Conservation (phyloP, 2,113 vertebrate species). For the Maccullochella peelii region DNA sequence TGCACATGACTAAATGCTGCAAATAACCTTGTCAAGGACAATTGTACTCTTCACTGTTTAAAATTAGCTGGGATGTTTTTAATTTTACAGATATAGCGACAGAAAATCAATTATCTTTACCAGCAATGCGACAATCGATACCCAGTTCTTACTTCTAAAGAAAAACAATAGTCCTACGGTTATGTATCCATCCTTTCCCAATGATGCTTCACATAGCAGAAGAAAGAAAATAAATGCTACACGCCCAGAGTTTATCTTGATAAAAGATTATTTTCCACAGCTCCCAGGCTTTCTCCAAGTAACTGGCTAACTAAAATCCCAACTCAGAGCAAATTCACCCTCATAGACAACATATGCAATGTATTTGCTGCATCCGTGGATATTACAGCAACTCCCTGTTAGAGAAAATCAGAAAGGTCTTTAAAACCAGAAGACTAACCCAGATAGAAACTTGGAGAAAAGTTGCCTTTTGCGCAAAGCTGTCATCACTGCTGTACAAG, state of each 20-base stretch:
- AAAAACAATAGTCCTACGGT: not conserved
- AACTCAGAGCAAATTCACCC: not conserved
- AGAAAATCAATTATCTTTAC: not conserved
- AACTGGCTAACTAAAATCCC: not conserved
- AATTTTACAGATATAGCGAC: not conserved
- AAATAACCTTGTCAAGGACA: not conserved
- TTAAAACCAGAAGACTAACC: slow-evolving; percentile 13
- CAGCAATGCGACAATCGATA: not conserved
- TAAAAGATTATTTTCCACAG: not conserved
- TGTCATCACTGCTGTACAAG: not conserved
- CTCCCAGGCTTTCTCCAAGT: not conserved
- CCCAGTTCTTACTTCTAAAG: not conserved
- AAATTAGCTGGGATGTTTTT: not conserved
- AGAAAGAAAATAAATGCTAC: not conserved
- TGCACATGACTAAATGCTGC: not conserved
- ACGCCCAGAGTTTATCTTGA: not conserved
- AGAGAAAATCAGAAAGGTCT: not conserved
- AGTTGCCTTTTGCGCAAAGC: not conserved
- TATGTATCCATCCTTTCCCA: not conserved
- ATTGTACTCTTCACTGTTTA: not conserved
- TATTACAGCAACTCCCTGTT: not conserved
- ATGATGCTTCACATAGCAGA: not conserved
- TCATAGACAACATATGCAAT: not conserved
- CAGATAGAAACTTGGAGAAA: not conserved
- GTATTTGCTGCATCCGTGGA: not conserved